These are phyloP conservation scores for Adoxophyes honmai DNA, from an alignment of 1,140 invertebrate species.

Conservation along the genomic window DNA sequence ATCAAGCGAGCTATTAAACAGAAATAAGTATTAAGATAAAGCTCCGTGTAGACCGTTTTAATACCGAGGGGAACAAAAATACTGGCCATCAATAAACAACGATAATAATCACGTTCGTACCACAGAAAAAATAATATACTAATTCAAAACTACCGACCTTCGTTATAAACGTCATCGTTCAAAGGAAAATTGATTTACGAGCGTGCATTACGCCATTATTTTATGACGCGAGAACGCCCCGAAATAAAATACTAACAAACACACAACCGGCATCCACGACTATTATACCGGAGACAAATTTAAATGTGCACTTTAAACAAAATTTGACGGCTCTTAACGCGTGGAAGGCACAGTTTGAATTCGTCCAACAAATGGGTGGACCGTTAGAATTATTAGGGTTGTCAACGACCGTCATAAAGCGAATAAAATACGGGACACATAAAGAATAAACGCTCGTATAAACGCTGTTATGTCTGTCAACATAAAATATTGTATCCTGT, in stretches of 20 bases:
- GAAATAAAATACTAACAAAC: conserved; percentile 76
- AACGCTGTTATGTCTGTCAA: conserved; percentile 75
- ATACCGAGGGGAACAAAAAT: conserved; percentile 11
- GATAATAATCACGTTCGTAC: conserved; percentile 44
- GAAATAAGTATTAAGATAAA: conserved; percentile 12
- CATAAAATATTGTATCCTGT: conserved; percentile 76
- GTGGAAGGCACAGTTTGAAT: conserved; percentile 26
- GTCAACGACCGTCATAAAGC: conserved; percentile 68
- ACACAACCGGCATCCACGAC: conserved; percentile 71
- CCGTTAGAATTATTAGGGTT: conserved; percentile 23
- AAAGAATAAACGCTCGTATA: conserved; percentile 75
- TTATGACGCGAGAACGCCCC: conserved; percentile 71
- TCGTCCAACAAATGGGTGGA: conserved; percentile 16
- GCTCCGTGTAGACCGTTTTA: conserved; percentile 8
- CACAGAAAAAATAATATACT: conserved; percentile 46
- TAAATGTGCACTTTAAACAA: conserved; percentile 13
- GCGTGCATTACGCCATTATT: conserved; percentile 73
- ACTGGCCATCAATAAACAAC: conserved; percentile 34
- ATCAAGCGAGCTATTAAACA: conserved; percentile 5
- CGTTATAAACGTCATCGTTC: conserved; percentile 65
- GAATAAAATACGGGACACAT: conserved; percentile 74
- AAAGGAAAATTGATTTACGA: conserved; percentile 71
- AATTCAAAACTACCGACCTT: conserved; percentile 63
- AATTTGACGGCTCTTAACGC: conserved; percentile 11
- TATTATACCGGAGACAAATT: conserved; percentile 53